A percentile compares a stretch with the other conserved stretches of the same genome.
Evolutionary conservation across 92 coral and sea anemone species (phyloP).

Genomic region (Parazoanthus atlanticus): DNA sequence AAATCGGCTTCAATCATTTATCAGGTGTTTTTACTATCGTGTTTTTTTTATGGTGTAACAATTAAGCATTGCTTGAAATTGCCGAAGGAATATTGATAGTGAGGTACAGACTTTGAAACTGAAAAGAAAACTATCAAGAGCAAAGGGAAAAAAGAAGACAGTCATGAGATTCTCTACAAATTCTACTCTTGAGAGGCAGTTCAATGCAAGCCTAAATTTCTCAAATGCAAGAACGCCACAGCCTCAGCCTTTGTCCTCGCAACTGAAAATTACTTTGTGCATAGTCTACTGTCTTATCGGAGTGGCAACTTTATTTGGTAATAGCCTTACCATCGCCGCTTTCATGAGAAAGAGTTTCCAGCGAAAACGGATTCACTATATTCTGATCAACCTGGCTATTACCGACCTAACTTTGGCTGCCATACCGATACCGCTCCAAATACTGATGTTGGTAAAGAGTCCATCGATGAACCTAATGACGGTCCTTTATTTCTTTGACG

Average conservation of each 20-base stretch:
- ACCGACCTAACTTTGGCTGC: slow-evolving; percentile 23
- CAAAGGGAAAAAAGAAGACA: background rate
- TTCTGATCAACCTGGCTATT: slow-evolving; percentile 17
- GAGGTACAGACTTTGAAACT: no score
- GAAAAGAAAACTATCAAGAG: background rate
- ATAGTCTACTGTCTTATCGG: slow-evolving; percentile 13
- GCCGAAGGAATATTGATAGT: background rate
- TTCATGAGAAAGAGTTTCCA: slow-evolving; percentile 14
- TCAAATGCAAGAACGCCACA: background rate
- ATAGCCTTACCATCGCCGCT: slow-evolving; percentile 24
- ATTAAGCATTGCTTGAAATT: background rate
- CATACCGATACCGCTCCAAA: background rate
- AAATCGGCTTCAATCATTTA: background rate
- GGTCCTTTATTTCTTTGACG: slow-evolving; percentile 5
- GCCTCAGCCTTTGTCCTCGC: background rate
- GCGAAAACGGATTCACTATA: slow-evolving; percentile 29
- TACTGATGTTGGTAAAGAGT: background rate
- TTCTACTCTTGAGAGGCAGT: background rate
- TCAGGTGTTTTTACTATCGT: background rate
- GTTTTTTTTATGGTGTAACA: no score
- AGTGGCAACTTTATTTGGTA: background rate
- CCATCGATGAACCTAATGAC: background rate
- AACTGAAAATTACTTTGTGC: background rate
- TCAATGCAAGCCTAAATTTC: background rate
- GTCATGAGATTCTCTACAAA: background rate